These are phyloP conservation scores for Protobothrops flavoviridis DNA, from an alignment of 2,113 vertebrate genomes.

Conservation along the genomic window DNA sequence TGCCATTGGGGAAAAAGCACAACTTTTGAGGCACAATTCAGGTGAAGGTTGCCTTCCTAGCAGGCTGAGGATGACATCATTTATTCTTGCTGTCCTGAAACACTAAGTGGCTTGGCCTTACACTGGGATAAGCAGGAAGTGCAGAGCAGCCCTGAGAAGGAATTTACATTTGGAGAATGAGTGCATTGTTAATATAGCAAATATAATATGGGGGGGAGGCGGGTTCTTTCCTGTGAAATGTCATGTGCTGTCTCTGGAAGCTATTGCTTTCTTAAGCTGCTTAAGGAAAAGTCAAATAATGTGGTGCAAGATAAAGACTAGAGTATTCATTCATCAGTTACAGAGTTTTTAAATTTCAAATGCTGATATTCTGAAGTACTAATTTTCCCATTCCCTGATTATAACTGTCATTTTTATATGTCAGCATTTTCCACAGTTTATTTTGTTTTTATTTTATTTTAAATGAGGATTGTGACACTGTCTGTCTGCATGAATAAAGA, in stretches of 20 bases:
- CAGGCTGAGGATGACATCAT: neutral
- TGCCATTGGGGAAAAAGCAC: neutral
- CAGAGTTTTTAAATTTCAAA: slow-evolving; percentile 31
- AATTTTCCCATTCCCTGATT: slow-evolving; percentile 27
- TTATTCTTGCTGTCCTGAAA: neutral
- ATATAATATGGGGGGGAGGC: neutral
- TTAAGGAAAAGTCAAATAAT: neutral
- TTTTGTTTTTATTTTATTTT: slow-evolving; percentile 39
- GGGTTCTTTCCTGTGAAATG: neutral
- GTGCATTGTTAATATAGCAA: neutral
- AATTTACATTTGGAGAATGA: neutral
- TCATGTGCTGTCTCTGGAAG: neutral
- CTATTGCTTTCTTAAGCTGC: neutral
- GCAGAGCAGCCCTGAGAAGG: neutral
- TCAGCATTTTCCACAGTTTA: slow-evolving; percentile 33
- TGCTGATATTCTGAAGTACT: neutral
- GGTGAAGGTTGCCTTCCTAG: neutral
- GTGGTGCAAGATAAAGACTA: neutral
- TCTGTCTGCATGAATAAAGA: slow-evolving; percentile 21
- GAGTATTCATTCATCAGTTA: slow-evolving; percentile 37
- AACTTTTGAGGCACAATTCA: neutral
- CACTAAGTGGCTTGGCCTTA: neutral
- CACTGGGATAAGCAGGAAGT: neutral
- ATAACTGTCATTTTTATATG: slow-evolving; percentile 26
- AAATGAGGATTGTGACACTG: slow-evolving; percentile 17